Evolutionary conservation across 2,113 vertebrate genomes (phyloP).

Genomic region (Chloropsis hardwickii): DNA sequence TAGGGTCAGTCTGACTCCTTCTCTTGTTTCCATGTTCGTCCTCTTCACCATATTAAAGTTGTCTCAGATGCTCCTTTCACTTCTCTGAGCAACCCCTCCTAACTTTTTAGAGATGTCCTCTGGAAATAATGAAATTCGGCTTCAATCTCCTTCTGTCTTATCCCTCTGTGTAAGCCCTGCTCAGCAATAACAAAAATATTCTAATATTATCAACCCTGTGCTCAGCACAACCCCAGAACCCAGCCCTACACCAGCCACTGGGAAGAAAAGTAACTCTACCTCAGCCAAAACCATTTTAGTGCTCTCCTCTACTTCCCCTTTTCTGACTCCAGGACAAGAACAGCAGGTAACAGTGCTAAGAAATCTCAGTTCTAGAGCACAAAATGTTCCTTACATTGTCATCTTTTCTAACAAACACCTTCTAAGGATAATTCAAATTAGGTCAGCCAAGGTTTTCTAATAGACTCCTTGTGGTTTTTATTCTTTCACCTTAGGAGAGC

Average conservation of each 20-base stretch:
- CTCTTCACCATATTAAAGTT: not conserved
- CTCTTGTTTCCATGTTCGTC: not conserved
- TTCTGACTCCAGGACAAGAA: not conserved
- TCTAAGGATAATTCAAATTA: not conserved
- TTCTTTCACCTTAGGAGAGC: not conserved
- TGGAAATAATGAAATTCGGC: not conserved
- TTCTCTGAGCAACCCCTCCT: not conserved
- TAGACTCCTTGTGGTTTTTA: not conserved
- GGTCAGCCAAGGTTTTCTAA: not conserved
- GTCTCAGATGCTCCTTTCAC: not conserved
- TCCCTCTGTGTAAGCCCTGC: not conserved
- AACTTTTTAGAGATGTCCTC: not conserved
- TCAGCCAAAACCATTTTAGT: not conserved
- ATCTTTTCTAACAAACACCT: not conserved
- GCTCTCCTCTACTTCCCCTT: not conserved
- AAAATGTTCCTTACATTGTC: not conserved
- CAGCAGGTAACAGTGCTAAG: not conserved
- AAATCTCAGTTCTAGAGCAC: not conserved
- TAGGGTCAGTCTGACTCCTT: not conserved
- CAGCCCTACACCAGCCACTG: not conserved
- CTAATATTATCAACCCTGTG: not conserved
- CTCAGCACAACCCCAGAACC: not conserved
- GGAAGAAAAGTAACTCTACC: not conserved
- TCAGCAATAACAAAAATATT: not conserved
- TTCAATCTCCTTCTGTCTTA: not conserved